phyloP scores from a whole-genome alignment of 2,113 vertebrate species.

The Microcebus griseorufus region DNA sequence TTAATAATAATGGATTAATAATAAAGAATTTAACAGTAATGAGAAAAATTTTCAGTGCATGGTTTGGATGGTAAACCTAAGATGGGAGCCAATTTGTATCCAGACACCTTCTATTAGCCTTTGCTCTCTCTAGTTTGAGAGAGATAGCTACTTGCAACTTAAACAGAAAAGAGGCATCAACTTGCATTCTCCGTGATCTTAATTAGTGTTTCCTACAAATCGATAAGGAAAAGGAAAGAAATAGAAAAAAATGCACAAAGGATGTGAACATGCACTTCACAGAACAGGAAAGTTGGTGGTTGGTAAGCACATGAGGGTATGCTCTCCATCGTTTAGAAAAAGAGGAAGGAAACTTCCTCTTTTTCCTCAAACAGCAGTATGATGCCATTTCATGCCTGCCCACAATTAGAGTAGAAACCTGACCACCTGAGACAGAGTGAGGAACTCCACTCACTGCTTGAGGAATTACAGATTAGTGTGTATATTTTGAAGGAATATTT shows the following conservation, averaged over 20 bases:
- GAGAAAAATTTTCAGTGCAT: neutral
- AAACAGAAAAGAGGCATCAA: neutral
- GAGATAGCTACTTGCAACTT: neutral
- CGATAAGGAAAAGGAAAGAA: constrained; percentile 38
- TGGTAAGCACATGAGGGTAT: neutral
- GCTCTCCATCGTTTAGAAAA: neutral
- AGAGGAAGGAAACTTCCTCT: neutral
- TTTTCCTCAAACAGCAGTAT: neutral
- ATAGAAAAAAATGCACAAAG: neutral
- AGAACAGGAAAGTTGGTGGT: neutral
- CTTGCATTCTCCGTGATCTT: constrained; percentile 26
- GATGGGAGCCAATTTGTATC: neutral
- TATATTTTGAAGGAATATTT: neutral
- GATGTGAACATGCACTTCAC: neutral
- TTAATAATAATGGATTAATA: neutral
- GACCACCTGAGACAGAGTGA: neutral
- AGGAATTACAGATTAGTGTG: neutral
- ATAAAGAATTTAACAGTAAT: neutral
- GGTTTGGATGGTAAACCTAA: neutral
- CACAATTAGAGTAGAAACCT: neutral
- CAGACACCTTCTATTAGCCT: neutral
- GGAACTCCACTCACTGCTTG: neutral
- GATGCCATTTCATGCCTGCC: neutral
- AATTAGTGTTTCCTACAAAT: constrained; percentile 55
- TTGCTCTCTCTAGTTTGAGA: neutral